A percentile compares a stretch with the other conserved stretches of the same genome.
These are phyloP conservation scores for Chelon labrosus DNA, from an alignment of 2,797 vertebrate genomes.

Conservation along the genomic window DNA sequence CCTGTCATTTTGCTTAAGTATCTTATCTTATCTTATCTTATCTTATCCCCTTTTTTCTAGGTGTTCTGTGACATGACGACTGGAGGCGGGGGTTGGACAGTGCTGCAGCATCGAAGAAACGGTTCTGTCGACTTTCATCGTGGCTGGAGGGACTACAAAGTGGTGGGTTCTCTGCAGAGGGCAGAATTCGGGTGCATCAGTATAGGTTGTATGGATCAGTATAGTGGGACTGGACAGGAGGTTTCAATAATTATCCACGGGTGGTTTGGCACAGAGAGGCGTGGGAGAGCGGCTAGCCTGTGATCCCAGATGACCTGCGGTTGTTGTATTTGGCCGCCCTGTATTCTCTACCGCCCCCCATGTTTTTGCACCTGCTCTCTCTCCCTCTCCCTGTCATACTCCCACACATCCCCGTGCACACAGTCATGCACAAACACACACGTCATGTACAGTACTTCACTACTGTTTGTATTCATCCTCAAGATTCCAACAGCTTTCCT, in stretches of 20 bases:
- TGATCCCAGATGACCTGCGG: slow-evolving; percentile 73
- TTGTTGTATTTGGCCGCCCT: slow-evolving; percentile 73
- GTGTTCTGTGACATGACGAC: slow-evolving; percentile 90
- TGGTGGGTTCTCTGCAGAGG: slow-evolving; percentile 66
- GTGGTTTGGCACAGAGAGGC: slow-evolving; percentile 56
- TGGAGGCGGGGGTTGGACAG: slow-evolving; percentile 88
- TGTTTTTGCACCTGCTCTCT: slow-evolving; percentile 81
- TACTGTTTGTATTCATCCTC: slow-evolving; percentile 41
- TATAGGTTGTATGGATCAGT: slow-evolving; percentile 9
- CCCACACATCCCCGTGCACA: slow-evolving; percentile 38
- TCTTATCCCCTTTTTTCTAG: slow-evolving; percentile 60
- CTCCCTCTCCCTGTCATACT: slow-evolving; percentile 52
- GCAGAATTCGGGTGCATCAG: not conserved
- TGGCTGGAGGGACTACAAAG: slow-evolving; percentile 88
- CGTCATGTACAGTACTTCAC: slow-evolving; percentile 9
- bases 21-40: no score
- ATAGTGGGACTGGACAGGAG: slow-evolving; percentile 51
- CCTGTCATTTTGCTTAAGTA: no score
- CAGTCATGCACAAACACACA: slow-evolving; percentile 16
- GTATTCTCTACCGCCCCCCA: slow-evolving; percentile 55
- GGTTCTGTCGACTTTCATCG: slow-evolving; percentile 87
- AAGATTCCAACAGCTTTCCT: slow-evolving; percentile 38
- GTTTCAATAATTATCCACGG: slow-evolving; percentile 59
- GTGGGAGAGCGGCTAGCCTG: slow-evolving; percentile 64
- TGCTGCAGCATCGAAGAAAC: slow-evolving; percentile 86